Conservation (phyloP, 2,113 vertebrate species). For the Prolemur simus region DNA sequence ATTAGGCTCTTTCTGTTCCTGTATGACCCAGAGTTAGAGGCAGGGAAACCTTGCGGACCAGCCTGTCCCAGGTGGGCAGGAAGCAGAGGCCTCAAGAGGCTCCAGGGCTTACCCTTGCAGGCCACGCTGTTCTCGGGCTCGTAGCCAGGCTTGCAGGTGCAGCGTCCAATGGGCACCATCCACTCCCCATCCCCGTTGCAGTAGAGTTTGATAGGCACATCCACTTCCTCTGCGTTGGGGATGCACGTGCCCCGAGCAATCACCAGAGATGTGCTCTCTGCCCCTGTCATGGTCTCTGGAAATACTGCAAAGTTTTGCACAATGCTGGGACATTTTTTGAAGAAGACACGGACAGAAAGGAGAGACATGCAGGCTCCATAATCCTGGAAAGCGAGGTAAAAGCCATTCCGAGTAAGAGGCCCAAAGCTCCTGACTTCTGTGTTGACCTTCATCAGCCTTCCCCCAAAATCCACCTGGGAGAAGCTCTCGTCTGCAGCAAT, state of each 20-base stretch:
- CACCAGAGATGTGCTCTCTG: conserved; percentile 98
- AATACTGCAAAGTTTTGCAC: conserved; percentile 99
- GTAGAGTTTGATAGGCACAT: conserved; percentile 98
- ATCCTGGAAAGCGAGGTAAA: conserved; percentile 99
- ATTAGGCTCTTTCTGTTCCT: background rate
- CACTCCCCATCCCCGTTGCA: conserved; percentile 98
- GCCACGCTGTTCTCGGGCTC: conserved; percentile 95
- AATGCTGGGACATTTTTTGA: conserved; percentile 98
- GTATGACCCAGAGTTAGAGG: background rate
- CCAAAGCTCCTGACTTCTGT: conserved; percentile 98
- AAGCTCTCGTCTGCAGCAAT: conserved; percentile 99
- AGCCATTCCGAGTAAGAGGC: conserved; percentile 95
- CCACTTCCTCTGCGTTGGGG: conserved; percentile 96
- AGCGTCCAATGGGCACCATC: conserved; percentile 99
- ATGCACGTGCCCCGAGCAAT: conserved; percentile 96
- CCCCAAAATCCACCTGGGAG: conserved; percentile 99
- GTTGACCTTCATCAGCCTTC: conserved; percentile 98
- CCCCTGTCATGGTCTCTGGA: conserved; percentile 98
- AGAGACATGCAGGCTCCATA: conserved; percentile 99
- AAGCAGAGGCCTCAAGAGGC: background rate
- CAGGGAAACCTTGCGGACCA: background rate
- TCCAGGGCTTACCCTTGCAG: conserved; percentile 91
- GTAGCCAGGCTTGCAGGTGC: conserved; percentile 97
- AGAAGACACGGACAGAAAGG: conserved; percentile 97
- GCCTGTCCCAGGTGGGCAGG: background rate